Conservation (phyloP, 2,113 vertebrate species). For the Colius striatus region DNA sequence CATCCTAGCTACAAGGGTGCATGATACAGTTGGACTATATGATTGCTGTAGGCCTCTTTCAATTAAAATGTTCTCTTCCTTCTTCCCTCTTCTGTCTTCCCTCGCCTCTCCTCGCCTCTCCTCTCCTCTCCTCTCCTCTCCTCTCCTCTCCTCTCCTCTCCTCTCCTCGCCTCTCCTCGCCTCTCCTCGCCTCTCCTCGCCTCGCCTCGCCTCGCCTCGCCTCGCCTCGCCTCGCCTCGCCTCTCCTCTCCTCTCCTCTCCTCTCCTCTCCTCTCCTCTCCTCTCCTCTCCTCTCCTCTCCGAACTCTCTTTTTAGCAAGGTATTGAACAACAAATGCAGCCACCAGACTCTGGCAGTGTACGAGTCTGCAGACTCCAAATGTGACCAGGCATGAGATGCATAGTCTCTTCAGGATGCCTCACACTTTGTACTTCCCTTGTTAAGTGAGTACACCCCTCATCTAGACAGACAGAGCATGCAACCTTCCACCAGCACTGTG, state of each 20-base stretch:
- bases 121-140: fast-evolving
- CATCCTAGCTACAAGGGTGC: neutral
- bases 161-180: too few relatives aligned
- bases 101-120: too few relatives aligned
- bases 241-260: neutral
- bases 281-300: neutral
- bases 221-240: neutral
- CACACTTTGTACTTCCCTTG: neutral
- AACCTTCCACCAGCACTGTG: neutral
- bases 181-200: neutral
- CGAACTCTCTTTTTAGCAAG: neutral
- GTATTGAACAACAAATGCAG: neutral
- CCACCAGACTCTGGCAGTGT: fast-evolving
- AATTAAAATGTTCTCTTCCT: neutral
- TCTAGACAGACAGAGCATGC: neutral
- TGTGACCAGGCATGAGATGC: fast-evolving
- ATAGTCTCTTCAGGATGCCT: neutral
- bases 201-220: too few relatives aligned
- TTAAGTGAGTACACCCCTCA: neutral
- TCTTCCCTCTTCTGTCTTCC: too few relatives aligned
- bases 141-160: fast-evolving
- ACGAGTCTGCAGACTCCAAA: neutral
- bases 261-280: neutral
- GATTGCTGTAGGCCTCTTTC: neutral
- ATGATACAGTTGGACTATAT: neutral